Percentiles rank a stretch among this genome's conserved stretches.
phyloP scores from a whole-genome alignment of 2,797 vertebrate genomes.

The Propithecus perrieri region DNA sequence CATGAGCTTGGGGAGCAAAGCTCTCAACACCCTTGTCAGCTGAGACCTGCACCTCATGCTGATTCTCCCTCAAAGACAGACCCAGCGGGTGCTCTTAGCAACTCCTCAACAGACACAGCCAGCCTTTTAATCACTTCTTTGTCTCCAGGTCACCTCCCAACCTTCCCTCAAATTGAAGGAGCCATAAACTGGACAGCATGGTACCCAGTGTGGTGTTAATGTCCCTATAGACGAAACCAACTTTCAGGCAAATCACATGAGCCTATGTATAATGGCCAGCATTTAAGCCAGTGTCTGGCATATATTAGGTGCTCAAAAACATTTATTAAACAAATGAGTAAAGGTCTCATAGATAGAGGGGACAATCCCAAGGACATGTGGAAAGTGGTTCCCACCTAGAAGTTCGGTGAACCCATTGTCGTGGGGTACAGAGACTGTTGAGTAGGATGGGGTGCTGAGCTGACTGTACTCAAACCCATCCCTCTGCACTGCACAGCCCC shows the following conservation, averaged over 20 bases:
- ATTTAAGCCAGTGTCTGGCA: neutral
- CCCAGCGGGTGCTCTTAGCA: neutral
- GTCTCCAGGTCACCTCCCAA: neutral
- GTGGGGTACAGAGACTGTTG: neutral
- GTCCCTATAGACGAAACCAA: neutral
- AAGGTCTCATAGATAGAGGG: neutral
- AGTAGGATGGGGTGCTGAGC: neutral
- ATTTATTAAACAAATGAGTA: slow-evolving; percentile 1
- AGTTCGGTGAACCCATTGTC: neutral
- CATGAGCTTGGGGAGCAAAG: neutral
- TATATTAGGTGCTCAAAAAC: neutral
- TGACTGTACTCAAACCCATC: neutral
- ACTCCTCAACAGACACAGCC: neutral
- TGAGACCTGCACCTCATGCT: neutral
- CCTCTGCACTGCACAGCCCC: neutral
- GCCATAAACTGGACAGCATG: neutral
- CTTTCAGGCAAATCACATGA: neutral
- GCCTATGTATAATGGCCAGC: neutral
- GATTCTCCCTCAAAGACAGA: neutral
- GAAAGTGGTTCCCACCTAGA: neutral
- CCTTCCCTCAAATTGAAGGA: neutral
- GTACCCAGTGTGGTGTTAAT: neutral
- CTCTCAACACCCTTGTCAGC: neutral
- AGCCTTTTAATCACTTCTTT: neutral
- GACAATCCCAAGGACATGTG: neutral